Evolutionary conservation across 2,797 vertebrate species (phyloP), one percentile per base, ranked within the genome.

Genomic region (Glyptemys insculpta): DNA sequence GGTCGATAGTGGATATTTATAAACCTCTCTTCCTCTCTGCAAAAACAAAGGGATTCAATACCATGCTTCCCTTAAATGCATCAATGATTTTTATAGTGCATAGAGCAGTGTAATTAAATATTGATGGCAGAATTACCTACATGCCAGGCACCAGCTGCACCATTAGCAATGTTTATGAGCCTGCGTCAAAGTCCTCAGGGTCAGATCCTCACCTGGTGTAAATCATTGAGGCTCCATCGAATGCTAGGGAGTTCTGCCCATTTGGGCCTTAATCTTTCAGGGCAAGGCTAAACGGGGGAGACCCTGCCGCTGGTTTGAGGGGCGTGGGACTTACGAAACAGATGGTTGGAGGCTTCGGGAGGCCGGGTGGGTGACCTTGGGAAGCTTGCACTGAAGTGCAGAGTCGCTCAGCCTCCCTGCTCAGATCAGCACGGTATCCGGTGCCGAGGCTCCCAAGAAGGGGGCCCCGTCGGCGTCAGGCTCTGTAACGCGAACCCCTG

Each of bases 51-150:
- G 5, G 1, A 21, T 31, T 56, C 0, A 21, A 83, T 80, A 25
- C 84, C 0, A 0, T 0, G 1, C 16, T 50, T 87, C 91, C 81
- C 0, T 0, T 4, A 2, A 41, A 8, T 12, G 54, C 53, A 1
- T 2, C 0, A 1, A 57, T 65, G 95, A 83, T 31, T 9, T 78
- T 6, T 12, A 4, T 4, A 3, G 62, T 50, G 74, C 44, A 5
- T 49, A 29, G 44, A 78, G 10, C 74, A 18, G 74, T 29, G 6
- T 49, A 27, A 78, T 78, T 78, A 78, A 78, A 78, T 78, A 78
- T 78, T 78, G 74, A 78, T 78, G 44, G 74, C 74, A 78, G 27
- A 49, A 31, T 78, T 29, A 49, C 44, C 44, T 5, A 25, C 12
- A 10, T 7, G 37, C 62, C 34, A 65, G 34, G 62, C 62, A 41